Conservation (phyloP, 2,888 invertebrate genomes). For the Xestoiulus laeticollis region DNA sequence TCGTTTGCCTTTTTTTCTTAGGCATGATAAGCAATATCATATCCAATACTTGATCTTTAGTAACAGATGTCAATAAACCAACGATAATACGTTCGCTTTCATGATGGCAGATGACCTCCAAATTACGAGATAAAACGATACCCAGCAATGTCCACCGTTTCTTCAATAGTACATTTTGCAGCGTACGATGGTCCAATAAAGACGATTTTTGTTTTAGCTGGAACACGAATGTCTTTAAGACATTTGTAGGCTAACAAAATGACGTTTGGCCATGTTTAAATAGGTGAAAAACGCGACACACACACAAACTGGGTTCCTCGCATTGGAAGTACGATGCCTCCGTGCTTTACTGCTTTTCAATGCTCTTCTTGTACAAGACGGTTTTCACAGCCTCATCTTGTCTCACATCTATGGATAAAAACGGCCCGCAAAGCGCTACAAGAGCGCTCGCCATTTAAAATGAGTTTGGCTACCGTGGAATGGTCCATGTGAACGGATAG, state of each 20-base stretch:
- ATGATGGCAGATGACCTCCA: constrained; percentile 49
- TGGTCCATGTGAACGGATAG: neutral
- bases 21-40: constrained; percentile 12
- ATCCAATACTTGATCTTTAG: neutral
- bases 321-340: neutral
- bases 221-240: neutral
- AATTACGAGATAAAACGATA: neutral
- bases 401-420: neutral
- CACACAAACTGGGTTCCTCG: neutral
- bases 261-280: neutral
- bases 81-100: constrained; percentile 24
- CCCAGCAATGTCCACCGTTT: neutral
- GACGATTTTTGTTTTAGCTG: neutral
- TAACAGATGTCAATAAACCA: constrained; percentile 39
- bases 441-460: neutral
- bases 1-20: neutral
- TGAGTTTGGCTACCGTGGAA: neutral
- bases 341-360: too few relatives aligned
- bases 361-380: neutral
- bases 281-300: neutral
- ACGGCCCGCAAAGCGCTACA: neutral
- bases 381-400: neutral
- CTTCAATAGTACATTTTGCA: neutral
- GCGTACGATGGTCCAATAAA: neutral
- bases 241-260: neutral